Evolutionary conservation across 2,113 vertebrate genomes (phyloP), one percentile per base, ranked within the genome.

Genomic region (Daphoenositta chrysoptera): DNA sequence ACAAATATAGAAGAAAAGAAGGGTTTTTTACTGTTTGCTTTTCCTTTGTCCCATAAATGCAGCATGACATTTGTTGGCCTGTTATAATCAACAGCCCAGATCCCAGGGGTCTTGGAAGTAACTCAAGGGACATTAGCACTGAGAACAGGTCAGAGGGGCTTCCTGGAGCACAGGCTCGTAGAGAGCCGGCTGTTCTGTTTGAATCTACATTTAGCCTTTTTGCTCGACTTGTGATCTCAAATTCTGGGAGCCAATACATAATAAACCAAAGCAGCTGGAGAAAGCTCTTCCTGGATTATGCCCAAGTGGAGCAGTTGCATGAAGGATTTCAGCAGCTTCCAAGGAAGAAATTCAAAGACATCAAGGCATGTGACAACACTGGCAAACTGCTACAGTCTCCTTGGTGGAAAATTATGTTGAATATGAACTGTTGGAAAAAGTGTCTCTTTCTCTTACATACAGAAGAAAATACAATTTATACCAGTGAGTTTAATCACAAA

Each of bases 271-370:
- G 96, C 96, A 97, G 94, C 96, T 96, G 96, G 83, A 96, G 96
- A 97, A 93, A 95, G 83, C 93, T 93, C 92, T 96, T 97, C 77
- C 92, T 97, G 96, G 96, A 96, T 72, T 45, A 31, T 65, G 83
- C 92, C 95, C 96, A 96, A 97, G 90, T 97, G 69, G 96, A 97
- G 90, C 94, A 96, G 94, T 97, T 96, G 93, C 93, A 96, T 92
- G 94, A 92, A 94, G 92, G 86, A 97, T 97, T 97, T 96, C 94
- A 95, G 77, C 95, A 96, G 94, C 95, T 96, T 97, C 96, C 90
- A 97, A 96, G 90, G 93, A 94, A 97, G 93, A 93, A 96, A 93
- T 96, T 96, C 95, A 97, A 97, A 96, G 94, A 95, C 89, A 97
- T 95, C 90, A 95, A 97, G 86, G 86, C 86, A 71, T 93, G 95